phyloP scores from a whole-genome alignment of 2,797 vertebrate genomes.

The Potorous gilbertii region DNA sequence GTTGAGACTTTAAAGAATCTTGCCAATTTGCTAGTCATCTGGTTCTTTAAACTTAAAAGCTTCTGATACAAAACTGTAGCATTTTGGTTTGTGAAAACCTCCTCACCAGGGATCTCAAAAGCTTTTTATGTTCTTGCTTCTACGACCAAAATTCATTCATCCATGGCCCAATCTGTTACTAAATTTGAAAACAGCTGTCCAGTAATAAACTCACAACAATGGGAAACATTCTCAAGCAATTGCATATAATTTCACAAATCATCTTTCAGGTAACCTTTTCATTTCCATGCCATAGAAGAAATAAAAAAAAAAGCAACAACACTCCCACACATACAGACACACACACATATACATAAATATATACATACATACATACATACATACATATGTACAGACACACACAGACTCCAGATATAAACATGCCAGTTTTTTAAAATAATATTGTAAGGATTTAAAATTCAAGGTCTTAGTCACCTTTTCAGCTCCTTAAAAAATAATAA shows the following conservation, averaged over 20 bases:
- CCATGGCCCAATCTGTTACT: slow-evolving; percentile 67
- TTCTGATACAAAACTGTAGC: slow-evolving; percentile 34
- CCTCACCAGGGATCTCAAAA: slow-evolving; percentile 57
- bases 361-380: no score
- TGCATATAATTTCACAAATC: slow-evolving; percentile 55
- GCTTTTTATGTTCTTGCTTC: slow-evolving; percentile 43
- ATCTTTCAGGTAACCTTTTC: background rate
- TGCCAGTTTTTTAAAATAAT: slow-evolving; percentile 44
- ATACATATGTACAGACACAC: no score
- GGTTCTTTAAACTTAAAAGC: slow-evolving; percentile 46
- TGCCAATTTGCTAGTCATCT: slow-evolving; percentile 52
- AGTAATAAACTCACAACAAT: slow-evolving; percentile 70
- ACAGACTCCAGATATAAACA: background rate
- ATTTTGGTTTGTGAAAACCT: slow-evolving; percentile 41
- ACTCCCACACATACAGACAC: background rate
- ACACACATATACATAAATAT: no score
- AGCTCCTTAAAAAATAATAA: slow-evolving; percentile 49
- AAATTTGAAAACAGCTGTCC: slow-evolving; percentile 78
- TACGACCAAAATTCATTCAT: slow-evolving; percentile 71
- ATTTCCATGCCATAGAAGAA: slow-evolving; percentile 52
- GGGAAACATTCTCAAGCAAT: slow-evolving; percentile 59
- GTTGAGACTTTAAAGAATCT: slow-evolving; percentile 27
- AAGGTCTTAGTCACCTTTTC: slow-evolving; percentile 54
- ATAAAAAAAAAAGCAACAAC: background rate
- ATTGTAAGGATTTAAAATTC: slow-evolving; percentile 53